Evolutionary conservation across 2,113 vertebrate genomes (phyloP), one percentile per base, ranked within the genome.

Genomic region (Planiliza haematocheilus): DNA sequence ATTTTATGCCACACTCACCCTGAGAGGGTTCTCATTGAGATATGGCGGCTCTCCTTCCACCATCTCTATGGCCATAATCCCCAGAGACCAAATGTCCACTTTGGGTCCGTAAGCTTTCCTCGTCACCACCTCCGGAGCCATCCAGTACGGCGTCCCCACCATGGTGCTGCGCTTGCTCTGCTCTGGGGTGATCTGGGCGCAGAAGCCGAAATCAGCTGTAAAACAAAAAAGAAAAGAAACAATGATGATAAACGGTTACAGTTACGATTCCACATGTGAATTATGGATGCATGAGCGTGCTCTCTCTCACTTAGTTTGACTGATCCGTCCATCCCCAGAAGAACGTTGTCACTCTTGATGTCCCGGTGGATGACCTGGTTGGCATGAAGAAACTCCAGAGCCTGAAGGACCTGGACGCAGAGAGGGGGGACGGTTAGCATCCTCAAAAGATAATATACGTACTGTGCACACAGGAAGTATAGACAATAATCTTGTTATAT

Each of bases 21-120:
- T 95, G 79, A 99, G 91, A 39, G 97, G 97, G 89, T 99, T 99
- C 88, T 99, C 97, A 0, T 99, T 99, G 86, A 99, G 97, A 92
- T 99, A 99, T 0, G 97, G 97, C 52, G 97, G 97, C 50, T 99
- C 97, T 86, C 97, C 97, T 92, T 99, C 97, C 62, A 99, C 97
- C 97, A 99, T 99, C 88, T 99, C 97, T 55, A 99, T 99, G 17
- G 97, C 97, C 97, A 99, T 98, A 83, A 99, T 99, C 68, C 97
- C 97, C 86, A 99, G 89, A 61, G 97, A 99, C 97, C 97, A 99
- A 84, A 99, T 98, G 77, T 99, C 97, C 78, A 99, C 97, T 86
- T 99, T 99, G n/a, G 97, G 97, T 66, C 97, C 97, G 0, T 99
- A 99, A 0, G 97, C 97, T 89, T 99, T 99, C 55, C 97, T 93